Base-by-base conservation (phyloP, 2,888 invertebrate genomes). In the Itoplectis maculator region DNA sequence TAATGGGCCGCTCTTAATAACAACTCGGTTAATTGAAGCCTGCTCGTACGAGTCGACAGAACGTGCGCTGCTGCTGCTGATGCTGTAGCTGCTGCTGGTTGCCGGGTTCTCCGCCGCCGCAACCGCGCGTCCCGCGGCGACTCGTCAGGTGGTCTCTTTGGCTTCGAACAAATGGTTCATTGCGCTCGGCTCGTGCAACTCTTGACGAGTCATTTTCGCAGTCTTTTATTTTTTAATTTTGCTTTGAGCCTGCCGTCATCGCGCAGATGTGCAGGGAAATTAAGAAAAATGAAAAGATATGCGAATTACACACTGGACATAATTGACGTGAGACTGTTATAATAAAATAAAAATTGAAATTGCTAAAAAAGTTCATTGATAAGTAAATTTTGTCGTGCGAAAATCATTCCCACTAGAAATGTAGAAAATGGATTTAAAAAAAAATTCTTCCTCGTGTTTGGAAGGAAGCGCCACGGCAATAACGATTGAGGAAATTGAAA, bases 91-190 rank as follows among this genome's bases (percentile, higher is more conserved):
- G 29, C 18, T 15, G 23, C 51, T 23, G 29, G n/a, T 7, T 13
- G 49, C 15, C 29, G 6, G n/a, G 37, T 23, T 61, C 51, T 40
- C 23, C n/a, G 23, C 20, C n/a, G 51, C 49, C 63, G 23, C 20
- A n/a, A 40, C 49, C 63, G 45, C 56, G 59, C 45, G 18, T 23
- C 74, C 74, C 63, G 63, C 74, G 74, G 74, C 74, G 23, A 42
- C 74, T 63, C 74, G 40, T 63, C 74, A 74, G 74, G 74, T 74
- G 74, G 74, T 74, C 74, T 74, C 74, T 63, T 63, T 74, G 49
- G 63, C 63, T 51, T 65, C 63, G 29, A 37, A 51, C 74, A 49
- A 51, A 74, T 63, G 63, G 20, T 40, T 74, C 74, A 23, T 18
- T 11, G 74, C 37, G 37, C 37, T 40, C 15, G 20, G 47, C 47